phyloP scores from a whole-genome alignment of 2,797 vertebrate genomes.

The Anas bernieri region DNA sequence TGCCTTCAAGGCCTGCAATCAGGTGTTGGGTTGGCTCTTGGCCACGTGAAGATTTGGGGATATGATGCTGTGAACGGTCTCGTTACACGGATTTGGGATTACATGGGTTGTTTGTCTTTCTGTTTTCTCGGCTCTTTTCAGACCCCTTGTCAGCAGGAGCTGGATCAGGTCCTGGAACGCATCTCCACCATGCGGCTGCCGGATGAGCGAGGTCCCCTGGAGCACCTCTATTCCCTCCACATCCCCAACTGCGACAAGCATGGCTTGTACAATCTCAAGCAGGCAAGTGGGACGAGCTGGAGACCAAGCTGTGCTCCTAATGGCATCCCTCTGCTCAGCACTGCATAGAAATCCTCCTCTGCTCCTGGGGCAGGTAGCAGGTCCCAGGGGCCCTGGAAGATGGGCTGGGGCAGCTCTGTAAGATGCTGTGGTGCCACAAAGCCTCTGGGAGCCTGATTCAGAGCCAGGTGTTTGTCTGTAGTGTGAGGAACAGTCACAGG shows the following conservation, averaged over 20 bases:
- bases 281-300: slow-evolving; percentile 77
- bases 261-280: slow-evolving; percentile 93
- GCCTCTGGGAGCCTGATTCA: neutral
- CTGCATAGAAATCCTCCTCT: neutral
- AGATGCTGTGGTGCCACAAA: no score
- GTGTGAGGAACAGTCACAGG: neutral
- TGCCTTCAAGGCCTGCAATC: neutral
- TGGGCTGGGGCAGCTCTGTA: no score
- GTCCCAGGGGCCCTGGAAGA: neutral
- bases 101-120: neutral
- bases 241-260: slow-evolving; percentile 96
- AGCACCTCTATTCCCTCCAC: slow-evolving; percentile 91
- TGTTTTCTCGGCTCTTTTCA: slow-evolving; percentile 66
- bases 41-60: rapidly evolving
- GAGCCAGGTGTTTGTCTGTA: neutral
- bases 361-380: neutral
- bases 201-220: slow-evolving; percentile 90
- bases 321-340: neutral
- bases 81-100: neutral
- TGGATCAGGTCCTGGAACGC: slow-evolving; percentile 91
- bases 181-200: slow-evolving; percentile 91
- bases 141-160: slow-evolving; percentile 91
- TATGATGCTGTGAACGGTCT: neutral
- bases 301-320: neutral
- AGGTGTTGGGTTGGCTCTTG: neutral